phyloP scores from a whole-genome alignment of 1,140 invertebrate genomes.

The Drosophila cardini region DNA sequence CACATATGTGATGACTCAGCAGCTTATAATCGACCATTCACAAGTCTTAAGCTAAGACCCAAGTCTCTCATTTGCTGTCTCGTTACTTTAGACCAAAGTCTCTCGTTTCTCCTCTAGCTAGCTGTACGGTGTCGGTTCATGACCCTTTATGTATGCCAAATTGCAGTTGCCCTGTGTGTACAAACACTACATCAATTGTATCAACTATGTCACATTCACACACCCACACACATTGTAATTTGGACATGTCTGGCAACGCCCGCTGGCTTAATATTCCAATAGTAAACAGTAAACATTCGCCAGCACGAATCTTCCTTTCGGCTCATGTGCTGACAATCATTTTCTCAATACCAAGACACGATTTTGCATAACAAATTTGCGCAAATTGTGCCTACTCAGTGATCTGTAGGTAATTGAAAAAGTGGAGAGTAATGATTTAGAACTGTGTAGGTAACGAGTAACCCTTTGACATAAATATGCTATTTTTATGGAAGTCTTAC shows the following conservation, averaged over 20 bases:
- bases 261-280: slow-evolving; percentile 20
- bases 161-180: slow-evolving; percentile 17
- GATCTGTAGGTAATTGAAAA: background rate
- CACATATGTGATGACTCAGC: slow-evolving; percentile 47
- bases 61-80: slow-evolving; percentile 13
- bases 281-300: slow-evolving; percentile 16
- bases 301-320: background rate
- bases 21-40: slow-evolving; percentile 47
- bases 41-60: slow-evolving; percentile 41
- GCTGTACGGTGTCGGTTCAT: slow-evolving; percentile 13
- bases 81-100: background rate
- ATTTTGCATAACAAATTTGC: slow-evolving; percentile 42
- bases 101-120: background rate
- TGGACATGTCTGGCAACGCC: slow-evolving; percentile 44
- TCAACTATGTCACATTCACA: slow-evolving; percentile 25
- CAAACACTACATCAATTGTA: slow-evolving; percentile 46
- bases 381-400: slow-evolving; percentile 23
- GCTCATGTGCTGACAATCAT: slow-evolving; percentile 13
- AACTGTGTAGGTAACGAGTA: slow-evolving; percentile 7
- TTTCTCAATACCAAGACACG: slow-evolving; percentile 34
- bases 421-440: slow-evolving; percentile 23
- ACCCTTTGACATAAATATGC: background rate
- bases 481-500: background rate
- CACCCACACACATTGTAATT: slow-evolving; percentile 28
- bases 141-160: slow-evolving; percentile 35